Evolutionary conservation across 2,113 vertebrate genomes (phyloP), one percentile per base, ranked within the genome.

Genomic region (Illadopsis cleaveri): DNA sequence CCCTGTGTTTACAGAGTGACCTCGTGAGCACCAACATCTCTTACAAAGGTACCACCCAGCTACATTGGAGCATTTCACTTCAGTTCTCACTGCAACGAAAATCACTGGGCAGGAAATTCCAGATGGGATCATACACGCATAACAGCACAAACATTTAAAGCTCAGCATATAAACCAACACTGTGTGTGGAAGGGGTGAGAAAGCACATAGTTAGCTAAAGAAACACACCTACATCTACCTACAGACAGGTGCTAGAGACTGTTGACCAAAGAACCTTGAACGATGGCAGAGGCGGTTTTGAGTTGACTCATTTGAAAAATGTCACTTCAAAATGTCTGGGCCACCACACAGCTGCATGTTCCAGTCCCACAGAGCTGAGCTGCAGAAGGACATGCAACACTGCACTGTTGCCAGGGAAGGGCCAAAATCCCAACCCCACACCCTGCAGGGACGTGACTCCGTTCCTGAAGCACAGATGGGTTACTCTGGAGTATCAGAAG

Each of bases 281-380:
- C 0, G 2, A 33, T 10, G 1, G 0, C 1, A 37, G 28, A 25
- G n/a, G 24, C 75, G 65, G 22, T 56, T 75, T 60, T 42, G 58
- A 53, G 15, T 38, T 88, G 33, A 47, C 30, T 70, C 31, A 22
- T 82, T 14, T 71, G 65, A 94, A 89, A 82, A 78, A 73, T 1
- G 18, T 51, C 37, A 19, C 40, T 70, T 79, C 24, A 37, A 58
- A 68, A 33, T 1, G 8, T 17, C 40, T 4, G 56, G 44, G 60
- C 64, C 72, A 45, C 14, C 53, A 30, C 35, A 9, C 0, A 15
- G 47, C 78, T n/a, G n/a, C n/a, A n/a, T n/a, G n/a, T n/a, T 50
- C 2, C 3, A 9, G 22, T 13, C 51, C 18, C 0, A 1, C 48
- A 54, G 68, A 38, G 51, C 62, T 25, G 68, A 75, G 35, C 56